Evolutionary conservation across 2,113 vertebrate genomes (phyloP).

Genomic region (Zapus hudsonius): DNA sequence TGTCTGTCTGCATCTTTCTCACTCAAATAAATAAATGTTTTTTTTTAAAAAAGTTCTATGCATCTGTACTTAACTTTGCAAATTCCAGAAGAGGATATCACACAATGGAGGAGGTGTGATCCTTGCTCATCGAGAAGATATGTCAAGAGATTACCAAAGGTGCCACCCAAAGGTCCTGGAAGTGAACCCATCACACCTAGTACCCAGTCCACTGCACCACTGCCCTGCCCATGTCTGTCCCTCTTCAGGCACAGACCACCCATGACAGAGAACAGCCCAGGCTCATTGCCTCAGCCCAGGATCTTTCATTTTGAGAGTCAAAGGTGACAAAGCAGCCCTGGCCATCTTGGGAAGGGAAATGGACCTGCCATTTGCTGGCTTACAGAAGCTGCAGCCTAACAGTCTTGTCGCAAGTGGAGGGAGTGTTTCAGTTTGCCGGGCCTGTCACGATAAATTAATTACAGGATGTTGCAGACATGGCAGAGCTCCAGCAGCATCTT

Average conservation of each 20-base stretch:
- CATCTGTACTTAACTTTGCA: slow-evolving; percentile 11
- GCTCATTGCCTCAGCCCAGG: slow-evolving; percentile 47
- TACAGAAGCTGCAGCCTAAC: slow-evolving; percentile 82
- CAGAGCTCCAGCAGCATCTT: slow-evolving; percentile 91
- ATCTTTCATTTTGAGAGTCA: slow-evolving; percentile 19
- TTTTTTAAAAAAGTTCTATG: not conserved
- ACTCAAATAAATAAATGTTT: no score
- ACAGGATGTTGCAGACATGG: slow-evolving; percentile 99
- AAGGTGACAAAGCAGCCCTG: not conserved
- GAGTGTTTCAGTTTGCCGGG: slow-evolving; percentile 99
- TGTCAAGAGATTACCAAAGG: not conserved
- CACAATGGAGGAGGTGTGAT: not conserved
- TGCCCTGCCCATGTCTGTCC: not conserved
- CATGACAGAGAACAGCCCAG: slow-evolving; percentile 40
- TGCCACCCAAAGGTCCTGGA: not conserved
- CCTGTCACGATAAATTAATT: slow-evolving; percentile 99
- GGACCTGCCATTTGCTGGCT: slow-evolving; percentile 76
- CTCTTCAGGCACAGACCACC: slow-evolving; percentile 35
- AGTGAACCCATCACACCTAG: not conserved
- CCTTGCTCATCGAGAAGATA: not conserved
- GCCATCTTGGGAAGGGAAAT: slow-evolving; percentile 51
- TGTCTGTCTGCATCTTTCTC: no score
- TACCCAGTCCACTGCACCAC: no score
- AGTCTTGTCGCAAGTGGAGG: slow-evolving; percentile 97
- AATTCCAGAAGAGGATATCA: slow-evolving; percentile 19